Conservation (phyloP, 23 tunicate genomes). For the Diplosoma virens region DNA sequence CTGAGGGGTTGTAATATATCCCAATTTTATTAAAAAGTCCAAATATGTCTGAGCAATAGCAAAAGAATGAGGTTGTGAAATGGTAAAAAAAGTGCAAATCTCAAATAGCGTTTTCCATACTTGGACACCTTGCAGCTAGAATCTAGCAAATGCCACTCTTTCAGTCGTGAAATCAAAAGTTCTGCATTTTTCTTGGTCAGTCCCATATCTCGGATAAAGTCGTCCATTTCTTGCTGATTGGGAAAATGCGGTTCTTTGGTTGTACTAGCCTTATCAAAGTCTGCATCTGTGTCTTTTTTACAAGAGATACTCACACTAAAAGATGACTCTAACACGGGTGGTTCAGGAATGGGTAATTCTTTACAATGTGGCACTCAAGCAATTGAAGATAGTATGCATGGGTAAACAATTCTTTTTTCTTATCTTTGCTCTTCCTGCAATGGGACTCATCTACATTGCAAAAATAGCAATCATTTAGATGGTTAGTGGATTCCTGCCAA, state of each 20-base stretch:
- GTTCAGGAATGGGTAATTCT: constrained; percentile 11
- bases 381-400: constrained; percentile 28
- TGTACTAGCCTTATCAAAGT: constrained; percentile 24
- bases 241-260: constrained; percentile 17
- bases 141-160: constrained; percentile 23
- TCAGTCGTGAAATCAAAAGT: constrained; percentile 18
- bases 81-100: constrained; percentile 3
- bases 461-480: constrained; percentile 27
- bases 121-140: constrained; percentile 26
- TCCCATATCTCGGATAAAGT: constrained; percentile 18
- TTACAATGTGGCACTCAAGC: constrained; percentile 19
- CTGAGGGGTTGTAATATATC: constrained; percentile 13
- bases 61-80: constrained; percentile 6
- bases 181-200: constrained; percentile 25
- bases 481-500: constrained; percentile 25
- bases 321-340: constrained; percentile 9
- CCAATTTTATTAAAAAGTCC: constrained; percentile 11
- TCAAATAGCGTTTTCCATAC: background rate
- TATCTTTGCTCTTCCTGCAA: constrained; percentile 27
- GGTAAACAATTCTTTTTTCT: constrained; percentile 15
- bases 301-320: constrained; percentile 2
- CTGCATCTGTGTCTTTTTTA: constrained; percentile 17
- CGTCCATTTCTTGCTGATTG: constrained; percentile 21
- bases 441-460: constrained; percentile 9
- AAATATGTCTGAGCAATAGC: constrained; percentile 14